phyloP scores from a whole-genome alignment of 2,888 invertebrate genomes.

The Nomada flava region DNA sequence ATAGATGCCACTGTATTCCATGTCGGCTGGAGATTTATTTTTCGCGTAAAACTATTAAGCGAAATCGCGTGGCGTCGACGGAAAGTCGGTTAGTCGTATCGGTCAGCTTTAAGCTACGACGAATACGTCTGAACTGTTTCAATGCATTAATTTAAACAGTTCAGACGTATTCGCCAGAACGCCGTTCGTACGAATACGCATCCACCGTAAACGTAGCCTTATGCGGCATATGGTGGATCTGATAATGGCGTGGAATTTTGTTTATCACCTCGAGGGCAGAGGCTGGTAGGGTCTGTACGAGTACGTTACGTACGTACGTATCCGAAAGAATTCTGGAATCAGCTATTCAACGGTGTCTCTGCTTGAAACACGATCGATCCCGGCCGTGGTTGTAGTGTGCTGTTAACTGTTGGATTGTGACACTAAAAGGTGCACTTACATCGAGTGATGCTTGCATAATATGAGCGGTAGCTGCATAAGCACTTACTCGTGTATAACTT shows the following conservation, averaged over 20 bases:
- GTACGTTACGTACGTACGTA: neutral
- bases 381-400: constrained; percentile 49
- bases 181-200: no score
- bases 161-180: no score
- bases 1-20: neutral
- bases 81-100: neutral
- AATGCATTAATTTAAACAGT: no score
- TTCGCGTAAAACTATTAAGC: no score
- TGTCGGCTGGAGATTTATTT: no score
- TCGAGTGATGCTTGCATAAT: constrained; percentile 73
- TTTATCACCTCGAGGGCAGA: neutral
- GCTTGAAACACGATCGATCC: constrained; percentile 65
- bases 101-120: neutral
- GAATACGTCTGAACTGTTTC: no score
- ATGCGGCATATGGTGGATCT: neutral
- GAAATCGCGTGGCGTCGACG: constrained; percentile 25
- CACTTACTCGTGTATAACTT: constrained; percentile 68
- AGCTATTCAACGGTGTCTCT: constrained; percentile 52
- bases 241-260: constrained; percentile 20
- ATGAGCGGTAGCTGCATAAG: constrained; percentile 67
- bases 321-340: constrained; percentile 58
- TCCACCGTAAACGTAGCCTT: no score
- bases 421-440: constrained; percentile 72
- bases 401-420: constrained; percentile 66
- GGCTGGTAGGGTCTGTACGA: neutral